These are phyloP conservation scores for Acanthopagrus latus DNA, from an alignment of 2,797 vertebrate species.

Conservation along the genomic window DNA sequence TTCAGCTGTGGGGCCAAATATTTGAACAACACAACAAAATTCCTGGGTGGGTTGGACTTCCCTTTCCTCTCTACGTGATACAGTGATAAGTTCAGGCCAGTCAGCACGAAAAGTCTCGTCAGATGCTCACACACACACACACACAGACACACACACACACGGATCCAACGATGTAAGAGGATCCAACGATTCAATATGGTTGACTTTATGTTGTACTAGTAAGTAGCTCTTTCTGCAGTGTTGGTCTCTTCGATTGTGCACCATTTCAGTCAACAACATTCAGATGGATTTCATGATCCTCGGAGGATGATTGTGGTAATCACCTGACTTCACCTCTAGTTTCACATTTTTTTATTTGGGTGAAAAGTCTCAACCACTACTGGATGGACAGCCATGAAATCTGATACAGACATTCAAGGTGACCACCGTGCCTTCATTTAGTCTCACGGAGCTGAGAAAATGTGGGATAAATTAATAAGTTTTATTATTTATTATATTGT, in stretches of 20 bases:
- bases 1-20: not conserved
- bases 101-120: not conserved
- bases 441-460: not conserved
- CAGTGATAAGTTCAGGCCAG: not conserved
- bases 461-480: not conserved
- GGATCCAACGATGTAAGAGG: not conserved
- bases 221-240: not conserved
- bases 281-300: not conserved
- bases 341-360: not conserved
- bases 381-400: not conserved
- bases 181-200: not conserved
- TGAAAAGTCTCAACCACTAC: too few relatives aligned
- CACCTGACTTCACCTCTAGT: too few relatives aligned
- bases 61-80: not conserved
- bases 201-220: not conserved
- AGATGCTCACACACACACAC: accelerated
- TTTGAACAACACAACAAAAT: not conserved
- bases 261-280: not conserved
- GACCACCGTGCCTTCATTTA: not conserved
- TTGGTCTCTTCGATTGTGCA: too few relatives aligned
- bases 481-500: not conserved
- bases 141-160: too few relatives aligned
- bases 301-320: not conserved
- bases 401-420: not conserved
- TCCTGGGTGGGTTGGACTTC: not conserved